These are phyloP conservation scores for Monopis laevigella DNA, from an alignment of 2,888 invertebrate species.

Conservation along the genomic window DNA sequence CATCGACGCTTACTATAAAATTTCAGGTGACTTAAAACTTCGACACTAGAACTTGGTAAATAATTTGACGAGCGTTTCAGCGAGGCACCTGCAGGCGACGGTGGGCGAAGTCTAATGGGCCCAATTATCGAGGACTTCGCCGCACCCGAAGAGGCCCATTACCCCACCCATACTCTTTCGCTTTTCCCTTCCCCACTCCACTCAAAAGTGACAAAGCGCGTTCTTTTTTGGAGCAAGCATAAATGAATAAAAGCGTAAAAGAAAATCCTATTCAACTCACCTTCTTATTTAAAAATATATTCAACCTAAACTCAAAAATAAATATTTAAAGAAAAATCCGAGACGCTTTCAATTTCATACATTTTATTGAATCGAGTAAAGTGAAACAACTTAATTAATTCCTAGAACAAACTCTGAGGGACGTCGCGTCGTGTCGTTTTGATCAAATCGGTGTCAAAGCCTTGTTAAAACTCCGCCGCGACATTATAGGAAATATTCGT, in stretches of 20 bases:
- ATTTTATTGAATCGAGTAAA: no score
- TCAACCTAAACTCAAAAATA: no score
- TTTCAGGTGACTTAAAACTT: conserved; percentile 29
- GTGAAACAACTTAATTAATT: no score
- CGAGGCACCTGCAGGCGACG: conserved; percentile 41
- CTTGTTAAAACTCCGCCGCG: conserved; percentile 9
- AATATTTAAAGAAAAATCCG: no score
- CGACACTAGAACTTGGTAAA: conserved; percentile 26
- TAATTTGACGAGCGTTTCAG: conserved; percentile 31
- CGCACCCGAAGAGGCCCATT: conserved; percentile 41
- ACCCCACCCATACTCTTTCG: conserved; percentile 27
- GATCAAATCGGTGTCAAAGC: conserved; percentile 8
- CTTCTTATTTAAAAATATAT: no score
- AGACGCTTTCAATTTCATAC: no score
- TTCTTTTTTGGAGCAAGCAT: conserved; percentile 7
- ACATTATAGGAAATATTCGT: conserved; percentile 11
- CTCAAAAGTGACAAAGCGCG: conserved; percentile 12
- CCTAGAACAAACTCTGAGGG: no score
- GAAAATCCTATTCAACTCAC: no score
- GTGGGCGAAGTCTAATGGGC: conserved; percentile 44
- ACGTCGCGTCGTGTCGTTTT: no score
- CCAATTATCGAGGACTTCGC: conserved; percentile 50
- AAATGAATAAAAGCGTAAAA: conserved; percentile 8
- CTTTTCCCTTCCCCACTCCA: conserved; percentile 8
- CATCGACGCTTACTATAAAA: no score